These are phyloP conservation scores for Lithosia quadra DNA, from an alignment of 2,888 invertebrate species.

Conservation along the genomic window DNA sequence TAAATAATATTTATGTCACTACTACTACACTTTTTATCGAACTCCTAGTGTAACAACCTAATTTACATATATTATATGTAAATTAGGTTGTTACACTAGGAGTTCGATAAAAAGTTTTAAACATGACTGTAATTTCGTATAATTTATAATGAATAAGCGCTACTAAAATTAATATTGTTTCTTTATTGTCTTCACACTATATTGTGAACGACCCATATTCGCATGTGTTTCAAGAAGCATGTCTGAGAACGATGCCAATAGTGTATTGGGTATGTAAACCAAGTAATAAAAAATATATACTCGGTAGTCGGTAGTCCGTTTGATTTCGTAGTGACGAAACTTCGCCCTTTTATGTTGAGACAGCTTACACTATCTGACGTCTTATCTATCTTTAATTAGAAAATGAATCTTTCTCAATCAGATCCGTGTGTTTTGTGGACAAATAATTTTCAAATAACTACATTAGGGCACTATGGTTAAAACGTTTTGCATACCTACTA, in stretches of 20 bases:
- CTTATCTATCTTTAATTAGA: background rate
- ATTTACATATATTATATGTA: too few relatives aligned
- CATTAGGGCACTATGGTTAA: background rate
- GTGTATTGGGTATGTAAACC: constrained; percentile 45
- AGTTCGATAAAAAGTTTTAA: background rate
- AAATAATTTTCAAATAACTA: background rate
- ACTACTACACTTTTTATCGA: too few relatives aligned
- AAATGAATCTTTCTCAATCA: background rate
- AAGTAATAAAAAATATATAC: constrained; percentile 67
- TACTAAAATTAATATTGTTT: background rate
- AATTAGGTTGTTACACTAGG: too few relatives aligned
- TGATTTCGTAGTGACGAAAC: constrained; percentile 65
- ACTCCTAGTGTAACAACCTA: too few relatives aligned
- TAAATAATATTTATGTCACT: too few relatives aligned
- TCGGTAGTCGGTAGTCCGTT: constrained; percentile 55
- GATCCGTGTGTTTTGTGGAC: background rate
- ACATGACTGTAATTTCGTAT: background rate
- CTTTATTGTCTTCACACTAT: constrained; percentile 22
- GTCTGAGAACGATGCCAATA: constrained; percentile 67
- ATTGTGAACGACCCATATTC: constrained; percentile 57
- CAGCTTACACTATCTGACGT: constrained; percentile 30
- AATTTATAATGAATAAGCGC: background rate
- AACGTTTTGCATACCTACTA: too few relatives aligned
- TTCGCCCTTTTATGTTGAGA: constrained; percentile 60
- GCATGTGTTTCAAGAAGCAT: constrained; percentile 57